Base-by-base conservation (phyloP, 2,113 vertebrate genomes). In the Dasyprocta punctata region DNA sequence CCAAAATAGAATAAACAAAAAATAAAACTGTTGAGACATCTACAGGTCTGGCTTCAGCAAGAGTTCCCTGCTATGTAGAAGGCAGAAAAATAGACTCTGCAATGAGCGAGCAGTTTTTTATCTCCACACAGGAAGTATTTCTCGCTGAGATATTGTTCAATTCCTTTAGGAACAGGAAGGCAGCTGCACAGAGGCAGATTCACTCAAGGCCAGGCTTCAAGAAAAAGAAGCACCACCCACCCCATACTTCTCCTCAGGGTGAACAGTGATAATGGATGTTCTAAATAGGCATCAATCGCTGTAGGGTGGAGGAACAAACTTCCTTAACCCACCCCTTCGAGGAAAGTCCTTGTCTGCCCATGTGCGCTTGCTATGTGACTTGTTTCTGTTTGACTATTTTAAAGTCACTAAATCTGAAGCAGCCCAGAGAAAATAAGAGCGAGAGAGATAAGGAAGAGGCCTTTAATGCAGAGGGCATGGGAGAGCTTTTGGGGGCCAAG, bases 1-100 rank as follows among this genome's bases (percentile, higher is more conserved):
- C 69, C 69, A 96, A 97, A 90, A 90, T 47, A 96, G 84, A 95
- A 54, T 71, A 60, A 92, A 41, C 71, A 95, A 84, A 83, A 93
- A 87, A 81, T 41, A 86, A 90, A 85, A 33, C 87, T 87, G 60
- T 87, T 54, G 84, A 95, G 81, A 81, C 4, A 9, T 78, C 75
- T 80, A 26, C 20, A 36, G 71, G 38, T 71, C 87, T 75, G 10
- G 84, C 41, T 84, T 92, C 67, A 33, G 65, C 52, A 54, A 95
- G 36, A n/a, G 12, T 67, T 54, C n/a, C 33, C 80, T 1, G 0
- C 91, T 83, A 83, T 52, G 82, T 38, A 80, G 60, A 91, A 92
- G 86, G 77, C 60, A 93, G 87, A 83, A 88, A 96, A 94, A 91
- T 61, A 60, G 94, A 75, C 58, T 92, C 83, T 73, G 65, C 28